Conservation (phyloP, 2,888 invertebrate species). For the Podabrus alpinus region DNA sequence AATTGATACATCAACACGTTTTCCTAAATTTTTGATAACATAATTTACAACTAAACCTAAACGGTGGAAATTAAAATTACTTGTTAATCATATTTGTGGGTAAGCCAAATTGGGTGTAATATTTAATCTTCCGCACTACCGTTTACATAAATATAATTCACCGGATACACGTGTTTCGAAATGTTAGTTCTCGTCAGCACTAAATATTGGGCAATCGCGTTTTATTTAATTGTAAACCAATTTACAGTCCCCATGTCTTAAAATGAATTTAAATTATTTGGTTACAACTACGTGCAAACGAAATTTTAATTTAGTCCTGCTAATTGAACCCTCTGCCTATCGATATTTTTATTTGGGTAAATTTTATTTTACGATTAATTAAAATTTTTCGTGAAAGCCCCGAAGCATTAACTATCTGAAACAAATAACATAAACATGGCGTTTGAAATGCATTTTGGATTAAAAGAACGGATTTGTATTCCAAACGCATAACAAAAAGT, state of each 20-base stretch:
- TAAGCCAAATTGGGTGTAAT: background rate
- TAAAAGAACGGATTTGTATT: conserved; percentile 40
- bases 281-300: background rate
- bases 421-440: conserved; percentile 31
- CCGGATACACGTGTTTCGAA: background rate
- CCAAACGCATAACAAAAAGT: conserved; percentile 35
- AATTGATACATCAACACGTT: conserved; percentile 30
- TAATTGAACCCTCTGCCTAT: background rate
- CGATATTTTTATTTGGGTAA: background rate
- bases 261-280: background rate
- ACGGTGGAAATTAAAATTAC: background rate
- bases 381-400: background rate
- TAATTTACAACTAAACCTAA: conserved; percentile 9
- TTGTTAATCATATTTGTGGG: background rate
- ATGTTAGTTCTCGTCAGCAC: background rate
- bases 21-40: background rate
- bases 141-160: background rate
- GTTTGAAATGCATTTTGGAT: conserved; percentile 38
- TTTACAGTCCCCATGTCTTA: background rate
- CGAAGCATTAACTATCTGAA: conserved; percentile 28
- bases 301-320: background rate
- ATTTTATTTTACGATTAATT: background rate
- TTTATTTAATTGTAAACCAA: background rate
- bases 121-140: background rate
- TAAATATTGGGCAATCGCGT: background rate